Conservation (phyloP, 2,888 invertebrate genomes). For the Tigriopus californicus region DNA sequence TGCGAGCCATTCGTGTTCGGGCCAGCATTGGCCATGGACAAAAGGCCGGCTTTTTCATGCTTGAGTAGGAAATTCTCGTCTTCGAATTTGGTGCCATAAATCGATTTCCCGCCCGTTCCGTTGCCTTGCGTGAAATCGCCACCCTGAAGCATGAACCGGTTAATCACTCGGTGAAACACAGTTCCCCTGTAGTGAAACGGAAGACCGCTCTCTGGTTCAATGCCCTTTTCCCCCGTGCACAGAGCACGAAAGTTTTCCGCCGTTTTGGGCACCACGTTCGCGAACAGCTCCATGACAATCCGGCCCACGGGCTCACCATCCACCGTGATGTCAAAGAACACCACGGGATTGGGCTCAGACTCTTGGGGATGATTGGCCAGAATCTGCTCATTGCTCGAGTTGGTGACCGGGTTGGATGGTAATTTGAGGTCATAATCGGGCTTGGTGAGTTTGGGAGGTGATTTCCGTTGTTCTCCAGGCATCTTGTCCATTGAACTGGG, state of each 20-base stretch:
- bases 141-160: conserved; percentile 81
- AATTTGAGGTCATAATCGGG: too few relatives aligned
- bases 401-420: too few relatives aligned
- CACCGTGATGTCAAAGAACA: not conserved
- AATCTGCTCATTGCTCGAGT: too few relatives aligned
- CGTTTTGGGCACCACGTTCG: not conserved
- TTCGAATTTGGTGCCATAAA: conserved; percentile 82
- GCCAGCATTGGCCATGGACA: conserved; percentile 94
- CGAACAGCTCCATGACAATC: conserved; percentile 2
- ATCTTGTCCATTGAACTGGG: too few relatives aligned
- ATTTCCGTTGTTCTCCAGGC: too few relatives aligned
- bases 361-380: too few relatives aligned
- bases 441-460: too few relatives aligned
- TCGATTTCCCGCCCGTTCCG: conserved; percentile 85
- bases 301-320: not conserved
- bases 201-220: not conserved
- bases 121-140: conserved; percentile 88
- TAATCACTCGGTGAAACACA: conserved; percentile 84
- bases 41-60: conserved; percentile 16
- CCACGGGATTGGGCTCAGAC: not conserved
- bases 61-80: conserved; percentile 52
- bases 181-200: conserved; percentile 63
- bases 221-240: not conserved
- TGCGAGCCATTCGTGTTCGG: conserved; percentile 94
- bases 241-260: not conserved